phyloP scores from a whole-genome alignment of 1,140 invertebrate genomes.

The Sarcophaga bullata region DNA sequence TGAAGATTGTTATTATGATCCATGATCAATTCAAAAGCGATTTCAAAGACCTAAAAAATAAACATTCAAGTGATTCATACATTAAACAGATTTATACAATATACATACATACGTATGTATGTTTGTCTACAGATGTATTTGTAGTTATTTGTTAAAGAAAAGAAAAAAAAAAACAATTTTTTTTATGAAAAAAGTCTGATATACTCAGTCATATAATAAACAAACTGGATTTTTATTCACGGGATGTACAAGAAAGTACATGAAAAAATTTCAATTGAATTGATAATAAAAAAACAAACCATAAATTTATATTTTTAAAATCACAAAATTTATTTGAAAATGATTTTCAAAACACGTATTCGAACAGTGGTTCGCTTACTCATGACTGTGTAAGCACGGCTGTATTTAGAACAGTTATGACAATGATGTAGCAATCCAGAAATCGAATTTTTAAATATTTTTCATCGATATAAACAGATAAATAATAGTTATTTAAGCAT shows the following conservation, averaged over 20 bases:
- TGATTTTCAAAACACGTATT: neutral
- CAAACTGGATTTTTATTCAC: slow-evolving; percentile 9
- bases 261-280: slow-evolving; percentile 19
- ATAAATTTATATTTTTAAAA: neutral
- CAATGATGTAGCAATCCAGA: too few species aligned
- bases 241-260: slow-evolving; percentile 11
- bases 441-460: too few species aligned
- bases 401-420: too few species aligned
- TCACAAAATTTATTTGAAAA: neutral
- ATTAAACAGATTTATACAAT: neutral
- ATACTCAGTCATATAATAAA: neutral
- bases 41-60: neutral
- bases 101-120: neutral
- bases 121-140: neutral
- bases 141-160: neutral
- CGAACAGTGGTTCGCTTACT: neutral
- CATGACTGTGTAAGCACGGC: too few species aligned
- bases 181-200: neutral
- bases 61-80: slow-evolving; percentile 17
- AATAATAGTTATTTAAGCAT: too few species aligned
- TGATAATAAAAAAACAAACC: neutral
- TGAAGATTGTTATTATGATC: neutral
- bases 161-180: neutral
- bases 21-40: neutral
- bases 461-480: too few species aligned